Evolutionary conservation across 2,888 invertebrate genomes (phyloP).

Genomic region (Dendrolimus houi): DNA sequence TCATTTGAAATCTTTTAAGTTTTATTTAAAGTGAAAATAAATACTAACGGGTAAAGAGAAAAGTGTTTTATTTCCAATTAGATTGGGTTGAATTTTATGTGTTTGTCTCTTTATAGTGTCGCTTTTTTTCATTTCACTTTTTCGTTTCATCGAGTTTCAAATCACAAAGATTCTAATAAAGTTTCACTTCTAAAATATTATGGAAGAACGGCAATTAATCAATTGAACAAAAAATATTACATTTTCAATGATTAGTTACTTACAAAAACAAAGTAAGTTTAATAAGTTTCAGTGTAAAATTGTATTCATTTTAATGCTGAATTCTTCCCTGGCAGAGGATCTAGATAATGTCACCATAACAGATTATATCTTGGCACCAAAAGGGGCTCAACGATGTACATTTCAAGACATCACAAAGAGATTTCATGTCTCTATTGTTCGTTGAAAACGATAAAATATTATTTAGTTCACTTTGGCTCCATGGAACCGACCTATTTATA

Average conservation of each 20-base stretch:
- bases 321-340: conserved; percentile 58
- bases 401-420: conserved; percentile 48
- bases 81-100: no score
- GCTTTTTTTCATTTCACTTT: no score
- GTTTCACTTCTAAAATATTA: no score
- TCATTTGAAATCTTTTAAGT: no score
- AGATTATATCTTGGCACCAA: conserved; percentile 71
- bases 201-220: no score
- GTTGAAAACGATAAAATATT: conserved; percentile 9
- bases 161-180: no score
- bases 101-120: no score
- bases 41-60: no score
- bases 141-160: no score
- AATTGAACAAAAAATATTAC: no score
- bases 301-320: conserved; percentile 26
- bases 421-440: conserved; percentile 42
- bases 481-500: conserved; percentile 1
- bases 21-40: no score
- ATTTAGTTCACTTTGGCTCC: conserved; percentile 6
- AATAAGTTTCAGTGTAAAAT: background rate
- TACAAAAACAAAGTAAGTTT: background rate
- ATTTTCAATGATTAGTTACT: background rate
- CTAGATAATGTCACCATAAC: conserved; percentile 71
- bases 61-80: no score
- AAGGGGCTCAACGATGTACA: conserved; percentile 32